Evolutionary conservation across 2,888 invertebrate species (phyloP), one percentile per base, ranked within the genome.

Genomic region (Drosophila vallismaia): DNA sequence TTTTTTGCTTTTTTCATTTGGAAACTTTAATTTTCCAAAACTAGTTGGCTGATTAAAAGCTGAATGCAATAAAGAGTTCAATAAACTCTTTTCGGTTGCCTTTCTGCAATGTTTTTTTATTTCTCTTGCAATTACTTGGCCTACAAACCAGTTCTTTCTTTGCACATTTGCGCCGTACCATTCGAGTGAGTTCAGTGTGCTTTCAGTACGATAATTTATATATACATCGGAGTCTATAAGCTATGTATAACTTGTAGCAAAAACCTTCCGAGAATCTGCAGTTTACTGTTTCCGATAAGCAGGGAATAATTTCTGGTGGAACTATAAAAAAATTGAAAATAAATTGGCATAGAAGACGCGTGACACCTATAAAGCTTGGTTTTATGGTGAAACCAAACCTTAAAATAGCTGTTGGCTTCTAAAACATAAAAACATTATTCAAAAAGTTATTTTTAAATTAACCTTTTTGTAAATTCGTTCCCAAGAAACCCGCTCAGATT

Each of bases 101-200:
- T 31, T 36, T 31, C 38, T 69, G 73, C 49, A 44, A 45, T 53
- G 36, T 40, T 9, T 54, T 44, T 50, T 50, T 40, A 9, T 33
- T 64, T 68, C 38, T 24, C 31, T 6, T 68, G 14, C 69, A 36
- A 68, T 33, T 46, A 7, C 31, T 26, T 28, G 45, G 26, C 26
- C 38, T 12, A 69, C 68, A 48, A 69, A 69, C 72, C 69, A 33
- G 69, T 70, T 72, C 40, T 72, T 33, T 42, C 49, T 28, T 38
- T 48, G 10, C 45, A 40, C 31, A 48, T 71, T 71, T 60, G 44
- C 50, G 49, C 73, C 38, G 44, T 62, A 49, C 60, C 48, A 44
- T 42, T 44, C n/a, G 26, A 14, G 26, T 31, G 36, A 53, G 31
- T 40, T 69, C 63, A 62, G 26, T 53, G 72, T 62, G 69, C 73